Evolutionary conservation across 2,113 vertebrate species (phyloP).

Genomic region (Amphiprion ocellaris): DNA sequence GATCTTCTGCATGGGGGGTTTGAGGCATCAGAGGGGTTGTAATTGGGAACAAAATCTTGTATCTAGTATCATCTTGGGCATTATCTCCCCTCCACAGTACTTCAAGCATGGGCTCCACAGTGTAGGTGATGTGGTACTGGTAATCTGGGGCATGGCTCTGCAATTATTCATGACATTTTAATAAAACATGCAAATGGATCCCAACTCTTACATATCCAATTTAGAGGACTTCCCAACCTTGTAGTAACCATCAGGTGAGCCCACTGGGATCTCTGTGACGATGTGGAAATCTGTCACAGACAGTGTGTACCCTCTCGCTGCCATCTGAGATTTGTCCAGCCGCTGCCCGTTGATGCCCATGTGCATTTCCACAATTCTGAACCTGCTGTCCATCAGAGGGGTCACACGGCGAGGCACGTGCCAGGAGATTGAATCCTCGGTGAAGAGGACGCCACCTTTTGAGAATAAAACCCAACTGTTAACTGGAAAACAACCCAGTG

Average conservation of each 20-base stretch:
- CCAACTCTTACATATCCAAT: neutral
- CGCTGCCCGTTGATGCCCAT: constrained; percentile 85
- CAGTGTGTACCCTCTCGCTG: constrained; percentile 76
- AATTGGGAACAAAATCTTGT: constrained; percentile 82
- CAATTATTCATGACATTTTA: constrained; percentile 57
- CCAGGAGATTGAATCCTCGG: constrained; percentile 82
- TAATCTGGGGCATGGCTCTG: constrained; percentile 81
- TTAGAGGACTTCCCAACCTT: constrained; percentile 79
- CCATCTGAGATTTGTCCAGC: constrained; percentile 80
- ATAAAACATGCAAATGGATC: constrained; percentile 36
- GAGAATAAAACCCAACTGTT: neutral
- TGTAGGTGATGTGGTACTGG: constrained; percentile 78
- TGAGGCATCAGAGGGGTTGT: constrained; percentile 76
- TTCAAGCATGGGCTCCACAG: constrained; percentile 83
- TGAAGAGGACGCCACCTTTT: constrained; percentile 83
- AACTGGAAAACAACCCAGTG: neutral
- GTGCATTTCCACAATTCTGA: constrained; percentile 78
- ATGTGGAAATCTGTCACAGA: constrained; percentile 72
- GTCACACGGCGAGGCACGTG: constrained; percentile 83
- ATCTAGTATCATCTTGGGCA: constrained; percentile 69
- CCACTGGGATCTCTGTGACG: constrained; percentile 84
- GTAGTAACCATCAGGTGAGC: constrained; percentile 86
- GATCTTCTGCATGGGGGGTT: constrained; percentile 39
- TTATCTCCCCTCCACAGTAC: constrained; percentile 72
- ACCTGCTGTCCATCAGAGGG: constrained; percentile 45